Evolutionary conservation across 2,888 invertebrate genomes (phyloP).

Genomic region (Didymodactylos carnosus): DNA sequence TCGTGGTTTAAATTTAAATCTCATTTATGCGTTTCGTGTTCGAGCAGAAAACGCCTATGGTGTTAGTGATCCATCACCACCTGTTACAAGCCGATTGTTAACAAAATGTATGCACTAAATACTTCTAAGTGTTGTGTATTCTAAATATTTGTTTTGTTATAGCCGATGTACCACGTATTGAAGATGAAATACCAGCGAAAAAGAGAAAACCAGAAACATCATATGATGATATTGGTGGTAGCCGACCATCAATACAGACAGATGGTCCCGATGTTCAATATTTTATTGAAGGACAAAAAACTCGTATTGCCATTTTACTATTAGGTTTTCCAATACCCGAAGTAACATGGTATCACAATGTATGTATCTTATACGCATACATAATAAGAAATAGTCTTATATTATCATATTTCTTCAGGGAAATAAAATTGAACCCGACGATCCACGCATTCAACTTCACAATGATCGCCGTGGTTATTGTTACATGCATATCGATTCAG

Average conservation of each 20-base stretch:
- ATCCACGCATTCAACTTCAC: neutral
- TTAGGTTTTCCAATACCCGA: slow-evolving; percentile 88
- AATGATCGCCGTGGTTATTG: slow-evolving; percentile 19
- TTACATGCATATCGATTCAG: slow-evolving; percentile 31
- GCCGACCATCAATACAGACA: slow-evolving; percentile 50
- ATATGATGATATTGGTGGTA: neutral
- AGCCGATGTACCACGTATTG: neutral
- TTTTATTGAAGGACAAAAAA: slow-evolving; percentile 72
- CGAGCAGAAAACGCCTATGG: slow-evolving; percentile 90
- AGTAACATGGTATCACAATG: slow-evolving; percentile 58
- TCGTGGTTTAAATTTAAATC: slow-evolving; percentile 52
- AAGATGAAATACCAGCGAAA: neutral
- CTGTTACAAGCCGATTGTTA: slow-evolving; percentile 37
- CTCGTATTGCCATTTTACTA: slow-evolving; percentile 73
- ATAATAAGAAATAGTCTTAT: neutral
- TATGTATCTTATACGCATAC: neutral
- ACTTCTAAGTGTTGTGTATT: neutral
- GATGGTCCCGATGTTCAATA: slow-evolving; percentile 68
- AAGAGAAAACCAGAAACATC: neutral
- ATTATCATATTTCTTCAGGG: neutral
- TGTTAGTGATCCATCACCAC: slow-evolving; percentile 82
- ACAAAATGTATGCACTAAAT: neutral
- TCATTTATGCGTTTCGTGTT: slow-evolving; percentile 81
- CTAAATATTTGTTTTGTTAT: neutral
- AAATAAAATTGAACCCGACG: neutral